phyloP scores from a whole-genome alignment of 2,888 invertebrate species.

The Dexiosoma caninum region DNA sequence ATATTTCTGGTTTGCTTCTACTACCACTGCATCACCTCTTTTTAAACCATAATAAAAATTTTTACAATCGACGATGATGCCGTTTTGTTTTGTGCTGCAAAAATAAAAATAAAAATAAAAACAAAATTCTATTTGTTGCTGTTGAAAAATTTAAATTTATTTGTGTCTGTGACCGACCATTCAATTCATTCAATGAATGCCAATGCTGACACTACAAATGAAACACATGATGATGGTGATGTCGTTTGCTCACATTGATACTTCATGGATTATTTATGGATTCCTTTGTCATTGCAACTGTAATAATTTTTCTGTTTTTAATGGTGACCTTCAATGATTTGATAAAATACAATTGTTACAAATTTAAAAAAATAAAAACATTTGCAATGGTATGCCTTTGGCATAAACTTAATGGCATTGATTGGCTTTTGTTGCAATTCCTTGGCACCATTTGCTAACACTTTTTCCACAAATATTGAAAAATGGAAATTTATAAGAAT shows the following conservation, averaged over 20 bases:
- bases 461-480: neutral
- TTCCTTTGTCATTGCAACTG: constrained; percentile 42
- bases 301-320: constrained; percentile 21
- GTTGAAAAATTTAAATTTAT: constrained; percentile 32
- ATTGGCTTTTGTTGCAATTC: neutral
- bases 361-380: constrained; percentile 16
- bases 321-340: constrained; percentile 31
- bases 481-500: constrained; percentile 81
- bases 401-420: neutral
- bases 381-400: constrained; percentile 3
- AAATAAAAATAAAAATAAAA: no score
- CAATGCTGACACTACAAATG: constrained; percentile 5
- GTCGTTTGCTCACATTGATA: constrained; percentile 12
- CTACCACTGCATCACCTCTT: neutral
- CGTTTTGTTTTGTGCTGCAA: constrained; percentile 15
- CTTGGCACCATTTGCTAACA: neutral
- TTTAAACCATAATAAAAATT: constrained; percentile 28
- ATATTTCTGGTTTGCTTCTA: neutral
- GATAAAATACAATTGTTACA: constrained; percentile 23
- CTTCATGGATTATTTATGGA: constrained; percentile 9
- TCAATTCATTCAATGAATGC: constrained; percentile 36
- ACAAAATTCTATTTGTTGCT: constrained; percentile 40
- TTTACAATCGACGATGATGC: constrained; percentile 40
- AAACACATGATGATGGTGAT: constrained; percentile 6
- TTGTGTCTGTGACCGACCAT: neutral